phyloP scores from a whole-genome alignment of 2,888 invertebrate genomes.

The Leucophenga maculata region DNA sequence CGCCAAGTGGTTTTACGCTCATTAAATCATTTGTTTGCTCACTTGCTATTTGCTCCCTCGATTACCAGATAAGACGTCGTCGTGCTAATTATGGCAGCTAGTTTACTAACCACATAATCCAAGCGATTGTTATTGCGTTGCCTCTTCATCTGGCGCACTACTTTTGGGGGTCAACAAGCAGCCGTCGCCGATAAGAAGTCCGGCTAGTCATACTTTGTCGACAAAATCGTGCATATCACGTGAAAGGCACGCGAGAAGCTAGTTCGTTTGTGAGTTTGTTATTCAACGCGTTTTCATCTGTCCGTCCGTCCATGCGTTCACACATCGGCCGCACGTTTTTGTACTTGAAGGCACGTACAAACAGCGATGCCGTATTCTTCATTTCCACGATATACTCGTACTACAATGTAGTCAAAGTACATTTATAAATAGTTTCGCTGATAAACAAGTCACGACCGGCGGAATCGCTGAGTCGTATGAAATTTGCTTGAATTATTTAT shows the following conservation, averaged over 20 bases:
- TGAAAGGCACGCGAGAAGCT: not conserved
- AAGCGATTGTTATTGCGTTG: not conserved
- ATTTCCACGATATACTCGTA: too few relatives aligned
- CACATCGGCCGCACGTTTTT: conserved; percentile 3
- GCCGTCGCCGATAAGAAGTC: not conserved
- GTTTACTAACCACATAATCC: too few relatives aligned
- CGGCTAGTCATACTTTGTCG: not conserved
- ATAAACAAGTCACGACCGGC: conserved; percentile 3
- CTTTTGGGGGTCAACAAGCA: conserved; percentile 24
- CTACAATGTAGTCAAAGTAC: not conserved
- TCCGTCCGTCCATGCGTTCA: conserved; percentile 7
- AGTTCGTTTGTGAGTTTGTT: not conserved
- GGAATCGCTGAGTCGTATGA: not conserved
- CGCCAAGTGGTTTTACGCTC: too few relatives aligned
- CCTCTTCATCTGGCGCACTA: not conserved
- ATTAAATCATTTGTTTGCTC: not conserved
- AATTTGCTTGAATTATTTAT: not conserved
- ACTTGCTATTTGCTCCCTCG: not conserved
- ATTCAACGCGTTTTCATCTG: not conserved
- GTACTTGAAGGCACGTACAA: not conserved
- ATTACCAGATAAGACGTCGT: too few relatives aligned
- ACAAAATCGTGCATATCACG: conserved; percentile 5
- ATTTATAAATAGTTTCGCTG: conserved; percentile 16
- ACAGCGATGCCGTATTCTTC: too few relatives aligned
- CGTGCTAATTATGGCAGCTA: too few relatives aligned